A percentile compares a stretch with the other conserved stretches of the same genome.
These are phyloP conservation scores for Sitta europaea DNA, from an alignment of 2,113 vertebrate genomes.

Conservation along the genomic window DNA sequence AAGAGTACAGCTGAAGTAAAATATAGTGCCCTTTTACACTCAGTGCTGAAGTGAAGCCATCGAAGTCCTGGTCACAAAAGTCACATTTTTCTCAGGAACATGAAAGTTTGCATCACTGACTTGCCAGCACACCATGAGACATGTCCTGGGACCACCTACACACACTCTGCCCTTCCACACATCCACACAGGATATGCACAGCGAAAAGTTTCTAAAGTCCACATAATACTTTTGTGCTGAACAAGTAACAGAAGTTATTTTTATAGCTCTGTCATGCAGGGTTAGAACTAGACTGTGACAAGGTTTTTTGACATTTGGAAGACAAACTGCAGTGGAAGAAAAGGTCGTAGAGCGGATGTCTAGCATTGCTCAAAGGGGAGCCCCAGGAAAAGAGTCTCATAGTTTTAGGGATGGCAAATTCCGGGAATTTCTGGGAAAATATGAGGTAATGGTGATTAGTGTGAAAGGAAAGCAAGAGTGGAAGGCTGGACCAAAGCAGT, in stretches of 20 bases:
- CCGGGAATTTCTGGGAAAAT: background rate
- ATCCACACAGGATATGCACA: background rate
- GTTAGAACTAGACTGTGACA: background rate
- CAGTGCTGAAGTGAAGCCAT: background rate
- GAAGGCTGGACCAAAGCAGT: background rate
- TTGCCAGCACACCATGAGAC: background rate
- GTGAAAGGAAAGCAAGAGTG: background rate
- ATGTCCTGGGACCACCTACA: rapidly evolving
- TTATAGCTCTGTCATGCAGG: background rate
- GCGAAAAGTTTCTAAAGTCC: background rate
- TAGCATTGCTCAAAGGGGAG: background rate
- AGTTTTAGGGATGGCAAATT: background rate
- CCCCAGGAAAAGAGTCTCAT: background rate
- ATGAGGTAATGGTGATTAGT: background rate
- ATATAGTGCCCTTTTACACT: background rate
- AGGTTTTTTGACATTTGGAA: background rate
- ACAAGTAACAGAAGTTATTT: background rate
- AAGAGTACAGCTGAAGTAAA: background rate
- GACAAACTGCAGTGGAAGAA: background rate
- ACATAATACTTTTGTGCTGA: background rate
- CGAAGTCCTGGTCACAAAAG: rapidly evolving
- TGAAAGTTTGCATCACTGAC: background rate
- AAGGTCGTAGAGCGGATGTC: background rate
- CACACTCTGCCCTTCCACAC: background rate
- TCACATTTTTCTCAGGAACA: background rate